phyloP scores from a whole-genome alignment of 2,888 invertebrate species.

The Dermolepida albohirtum region DNA sequence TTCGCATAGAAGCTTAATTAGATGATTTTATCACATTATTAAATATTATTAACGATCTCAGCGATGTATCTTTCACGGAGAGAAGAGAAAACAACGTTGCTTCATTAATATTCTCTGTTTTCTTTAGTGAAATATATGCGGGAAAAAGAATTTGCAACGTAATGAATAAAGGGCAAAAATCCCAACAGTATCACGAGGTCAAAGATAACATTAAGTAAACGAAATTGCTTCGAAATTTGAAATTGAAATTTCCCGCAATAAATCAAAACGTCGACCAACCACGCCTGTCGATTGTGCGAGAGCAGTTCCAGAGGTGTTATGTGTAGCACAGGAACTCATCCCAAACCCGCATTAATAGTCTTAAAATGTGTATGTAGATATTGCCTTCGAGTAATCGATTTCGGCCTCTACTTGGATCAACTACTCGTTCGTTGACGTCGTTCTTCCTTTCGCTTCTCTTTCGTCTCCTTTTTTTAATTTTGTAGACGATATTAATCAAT shows the following conservation, averaged over 20 bases:
- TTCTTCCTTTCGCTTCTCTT: constrained; percentile 27
- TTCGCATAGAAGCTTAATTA: no score
- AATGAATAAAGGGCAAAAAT: constrained; percentile 29
- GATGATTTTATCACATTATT: no score
- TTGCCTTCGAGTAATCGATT: constrained; percentile 34
- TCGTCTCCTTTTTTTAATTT: constrained; percentile 34
- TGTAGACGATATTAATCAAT: constrained; percentile 35
- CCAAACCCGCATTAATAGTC: constrained; percentile 28
- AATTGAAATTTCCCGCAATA: constrained; percentile 57
- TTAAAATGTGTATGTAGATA: constrained; percentile 37
- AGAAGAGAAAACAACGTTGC: no score
- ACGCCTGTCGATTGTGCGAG: constrained; percentile 54
- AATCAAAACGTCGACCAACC: constrained; percentile 55
- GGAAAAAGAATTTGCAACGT: constrained; percentile 27
- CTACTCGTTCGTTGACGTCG: constrained; percentile 26
- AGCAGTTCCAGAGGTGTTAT: constrained; percentile 53
- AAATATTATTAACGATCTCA: no score
- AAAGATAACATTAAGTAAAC: constrained; percentile 46
- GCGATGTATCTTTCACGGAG: no score
- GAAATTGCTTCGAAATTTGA: constrained; percentile 53
- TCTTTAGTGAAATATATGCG: constrained; percentile 25
- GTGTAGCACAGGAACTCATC: constrained; percentile 42
- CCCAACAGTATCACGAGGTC: constrained; percentile 23
- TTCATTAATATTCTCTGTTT: constrained; percentile 1
- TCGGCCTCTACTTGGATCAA: constrained; percentile 10